Evolutionary conservation across 2,888 invertebrate species (phyloP).

Genomic region (Synergus gifuensis): DNA sequence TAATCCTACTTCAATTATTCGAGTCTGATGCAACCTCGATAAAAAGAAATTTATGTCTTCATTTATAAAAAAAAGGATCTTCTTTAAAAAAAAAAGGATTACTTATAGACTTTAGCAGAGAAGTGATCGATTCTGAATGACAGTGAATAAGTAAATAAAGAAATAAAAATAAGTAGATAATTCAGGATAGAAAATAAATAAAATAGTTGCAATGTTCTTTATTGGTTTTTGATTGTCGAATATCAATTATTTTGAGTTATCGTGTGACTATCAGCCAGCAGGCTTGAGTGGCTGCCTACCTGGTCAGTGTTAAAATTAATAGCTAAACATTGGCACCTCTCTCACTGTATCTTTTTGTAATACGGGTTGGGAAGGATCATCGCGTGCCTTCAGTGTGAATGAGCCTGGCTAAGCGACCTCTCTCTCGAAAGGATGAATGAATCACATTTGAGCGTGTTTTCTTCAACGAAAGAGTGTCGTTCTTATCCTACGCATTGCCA

Average conservation of each 20-base stretch:
- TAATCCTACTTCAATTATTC: constrained; percentile 33
- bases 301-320: constrained; percentile 36
- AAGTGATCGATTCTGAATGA: too few species aligned
- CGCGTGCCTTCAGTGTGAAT: constrained; percentile 55
- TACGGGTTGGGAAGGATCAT: constrained; percentile 47
- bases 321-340: constrained; percentile 32
- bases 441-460: constrained; percentile 58
- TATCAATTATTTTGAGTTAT: background rate
- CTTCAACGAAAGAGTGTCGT: constrained; percentile 56
- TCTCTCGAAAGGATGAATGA: constrained; percentile 53
- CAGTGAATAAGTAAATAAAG: too few species aligned
- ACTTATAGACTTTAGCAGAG: too few species aligned
- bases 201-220: too few species aligned
- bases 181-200: too few species aligned
- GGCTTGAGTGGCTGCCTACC: constrained; percentile 1
- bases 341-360: constrained; percentile 21
- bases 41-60: constrained; percentile 17
- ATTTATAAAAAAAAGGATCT: background rate
- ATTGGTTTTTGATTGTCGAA: background rate
- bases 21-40: constrained; percentile 29
- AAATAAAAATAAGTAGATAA: too few species aligned
- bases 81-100: background rate
- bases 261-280: background rate
- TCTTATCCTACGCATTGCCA: constrained; percentile 54
- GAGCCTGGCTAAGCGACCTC: constrained; percentile 52